phyloP scores from a whole-genome alignment of 2,888 invertebrate species.

The Cordilura impudica region DNA sequence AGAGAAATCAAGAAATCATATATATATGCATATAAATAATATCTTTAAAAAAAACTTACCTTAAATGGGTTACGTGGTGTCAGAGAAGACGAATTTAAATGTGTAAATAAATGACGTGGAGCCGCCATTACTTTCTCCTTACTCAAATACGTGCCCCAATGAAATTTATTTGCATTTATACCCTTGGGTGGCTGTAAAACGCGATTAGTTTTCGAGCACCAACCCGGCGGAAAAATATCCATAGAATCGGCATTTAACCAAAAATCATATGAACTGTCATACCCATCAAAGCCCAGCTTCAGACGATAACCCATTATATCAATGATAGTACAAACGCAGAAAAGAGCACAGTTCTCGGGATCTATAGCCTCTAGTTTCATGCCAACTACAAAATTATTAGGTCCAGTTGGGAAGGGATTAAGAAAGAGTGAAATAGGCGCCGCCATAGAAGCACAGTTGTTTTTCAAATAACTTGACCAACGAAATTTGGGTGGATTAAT shows the following conservation, averaged over 20 bases:
- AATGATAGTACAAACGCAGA: conserved; percentile 91
- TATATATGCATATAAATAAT: no score
- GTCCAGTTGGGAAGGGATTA: conserved; percentile 85
- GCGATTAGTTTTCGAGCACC: conserved; percentile 92
- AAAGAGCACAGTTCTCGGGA: conserved; percentile 92
- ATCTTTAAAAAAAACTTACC: conserved; percentile 49
- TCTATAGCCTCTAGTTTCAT: conserved; percentile 97
- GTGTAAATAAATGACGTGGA: conserved; percentile 86
- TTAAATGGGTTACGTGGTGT: conserved; percentile 69
- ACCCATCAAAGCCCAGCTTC: conserved; percentile 94
- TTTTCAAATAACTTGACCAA: conserved; percentile 90
- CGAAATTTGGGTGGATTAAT: conserved; percentile 80
- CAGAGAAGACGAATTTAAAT: conserved; percentile 80
- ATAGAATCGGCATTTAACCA: conserved; percentile 96
- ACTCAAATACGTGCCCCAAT: conserved; percentile 90
- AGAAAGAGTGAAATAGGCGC: conserved; percentile 89
- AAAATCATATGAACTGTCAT: conserved; percentile 91
- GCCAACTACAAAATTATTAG: conserved; percentile 88
- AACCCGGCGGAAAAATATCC: conserved; percentile 95
- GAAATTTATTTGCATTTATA: conserved; percentile 82
- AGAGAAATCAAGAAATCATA: conserved; percentile 72
- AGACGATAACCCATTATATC: conserved; percentile 90
- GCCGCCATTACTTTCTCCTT: conserved; percentile 87
- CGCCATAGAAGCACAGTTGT: conserved; percentile 83
- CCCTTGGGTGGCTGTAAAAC: conserved; percentile 88